A percentile compares a stretch with the other conserved stretches of the same genome.
phyloP scores from a whole-genome alignment of 2,797 vertebrate genomes.

The Sebastes hubbsi region DNA sequence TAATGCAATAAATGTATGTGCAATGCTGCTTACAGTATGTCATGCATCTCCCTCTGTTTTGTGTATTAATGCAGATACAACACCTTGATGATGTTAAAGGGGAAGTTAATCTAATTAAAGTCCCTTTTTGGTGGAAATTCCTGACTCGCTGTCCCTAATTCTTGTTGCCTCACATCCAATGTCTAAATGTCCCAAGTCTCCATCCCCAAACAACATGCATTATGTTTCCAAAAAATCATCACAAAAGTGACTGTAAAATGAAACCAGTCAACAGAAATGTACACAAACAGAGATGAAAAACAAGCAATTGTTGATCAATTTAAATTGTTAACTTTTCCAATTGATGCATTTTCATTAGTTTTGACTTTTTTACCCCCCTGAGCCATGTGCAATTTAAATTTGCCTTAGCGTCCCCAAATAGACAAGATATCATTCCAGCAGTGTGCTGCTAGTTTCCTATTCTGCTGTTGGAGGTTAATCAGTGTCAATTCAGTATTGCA shows the following conservation, averaged over 20 bases:
- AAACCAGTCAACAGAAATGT: background rate
- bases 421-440: background rate
- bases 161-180: too few species aligned
- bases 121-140: too few species aligned
- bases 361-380: background rate
- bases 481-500: background rate
- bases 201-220: background rate
- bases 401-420: background rate
- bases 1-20: too few species aligned
- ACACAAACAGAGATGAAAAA: background rate
- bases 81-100: too few species aligned
- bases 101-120: too few species aligned
- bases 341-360: background rate
- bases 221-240: background rate
- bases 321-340: background rate
- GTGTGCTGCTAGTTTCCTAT: background rate
- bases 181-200: too few species aligned
- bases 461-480: slow-evolving; percentile 18
- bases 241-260: background rate
- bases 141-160: too few species aligned
- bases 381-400: background rate
- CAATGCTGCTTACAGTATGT: too few species aligned
- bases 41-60: too few species aligned
- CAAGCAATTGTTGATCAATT: background rate
- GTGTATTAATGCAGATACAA: too few species aligned